Evolutionary conservation across 2,797 vertebrate species (phyloP).

Genomic region (Micropoecilia bifurca): DNA sequence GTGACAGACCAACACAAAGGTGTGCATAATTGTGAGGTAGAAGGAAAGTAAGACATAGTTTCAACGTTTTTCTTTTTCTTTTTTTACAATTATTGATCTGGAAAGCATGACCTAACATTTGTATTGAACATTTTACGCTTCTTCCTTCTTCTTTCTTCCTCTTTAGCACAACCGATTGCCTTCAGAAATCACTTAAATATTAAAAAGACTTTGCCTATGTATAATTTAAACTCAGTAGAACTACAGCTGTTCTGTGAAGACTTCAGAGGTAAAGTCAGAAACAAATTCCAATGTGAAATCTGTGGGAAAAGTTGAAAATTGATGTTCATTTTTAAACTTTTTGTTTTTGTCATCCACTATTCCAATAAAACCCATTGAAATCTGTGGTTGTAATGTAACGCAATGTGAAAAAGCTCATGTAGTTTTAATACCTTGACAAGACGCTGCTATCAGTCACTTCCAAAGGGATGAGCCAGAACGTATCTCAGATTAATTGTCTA

Average conservation of each 20-base stretch:
- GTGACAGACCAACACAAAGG: neutral
- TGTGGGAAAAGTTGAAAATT: neutral
- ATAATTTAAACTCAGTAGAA: neutral
- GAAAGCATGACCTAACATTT: neutral
- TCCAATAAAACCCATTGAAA: too few relatives aligned
- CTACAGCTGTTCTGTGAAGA: neutral
- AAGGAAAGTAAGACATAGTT: neutral
- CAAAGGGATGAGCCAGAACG: conserved; percentile 21
- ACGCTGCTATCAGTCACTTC: neutral
- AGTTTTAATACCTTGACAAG: neutral
- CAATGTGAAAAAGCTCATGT: neutral
- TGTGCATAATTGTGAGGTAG: neutral
- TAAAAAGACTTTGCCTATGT: neutral
- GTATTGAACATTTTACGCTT: neutral
- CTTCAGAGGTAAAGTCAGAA: neutral
- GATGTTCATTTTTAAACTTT: too few relatives aligned
- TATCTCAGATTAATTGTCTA: neutral
- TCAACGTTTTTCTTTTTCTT: neutral
- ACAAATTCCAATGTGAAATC: neutral
- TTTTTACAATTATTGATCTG: neutral
- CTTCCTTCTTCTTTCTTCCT: neutral
- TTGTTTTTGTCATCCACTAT: neutral
- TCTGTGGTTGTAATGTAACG: neutral
- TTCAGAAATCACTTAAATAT: neutral
- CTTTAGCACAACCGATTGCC: neutral